A percentile compares a stretch with the other conserved stretches of the same genome.
phyloP scores from a whole-genome alignment of 35 echinoderm and acorn worm species.

The Ophioderma brevispina region DNA sequence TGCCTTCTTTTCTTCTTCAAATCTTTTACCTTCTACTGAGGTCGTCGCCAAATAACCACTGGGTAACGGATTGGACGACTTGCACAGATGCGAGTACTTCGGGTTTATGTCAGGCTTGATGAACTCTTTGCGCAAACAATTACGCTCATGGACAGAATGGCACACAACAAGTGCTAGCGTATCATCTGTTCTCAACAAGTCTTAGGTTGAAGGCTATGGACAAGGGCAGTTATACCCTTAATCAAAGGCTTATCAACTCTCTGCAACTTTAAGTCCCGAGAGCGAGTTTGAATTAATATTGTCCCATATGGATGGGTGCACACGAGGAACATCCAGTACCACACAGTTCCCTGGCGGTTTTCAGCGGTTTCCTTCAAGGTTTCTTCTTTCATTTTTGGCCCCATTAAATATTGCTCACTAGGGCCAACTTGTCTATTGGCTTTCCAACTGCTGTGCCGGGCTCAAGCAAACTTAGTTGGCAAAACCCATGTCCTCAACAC shows the following conservation, averaged over 20 bases:
- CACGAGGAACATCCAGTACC: slow-evolving; percentile 21
- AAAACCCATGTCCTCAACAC: background rate
- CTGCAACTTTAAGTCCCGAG: too few relatives aligned
- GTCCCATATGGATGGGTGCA: slow-evolving; percentile 50
- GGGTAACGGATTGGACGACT: too few relatives aligned
- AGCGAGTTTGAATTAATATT: slow-evolving; percentile 31
- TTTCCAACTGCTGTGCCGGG: background rate
- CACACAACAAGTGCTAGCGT: background rate
- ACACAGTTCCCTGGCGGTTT: slow-evolving; percentile 17
- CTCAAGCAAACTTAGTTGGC: background rate
- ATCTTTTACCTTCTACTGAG: background rate
- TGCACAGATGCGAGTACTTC: background rate
- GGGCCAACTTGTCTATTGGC: background rate
- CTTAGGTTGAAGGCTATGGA: background rate
- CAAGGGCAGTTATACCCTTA: slow-evolving; percentile 36
- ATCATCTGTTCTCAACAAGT: background rate
- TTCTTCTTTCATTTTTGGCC: too few relatives aligned
- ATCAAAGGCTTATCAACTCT: too few relatives aligned
- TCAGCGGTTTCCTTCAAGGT: background rate
- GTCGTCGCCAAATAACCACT: background rate
- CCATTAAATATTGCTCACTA: slow-evolving; percentile 6
- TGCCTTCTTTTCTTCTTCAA: background rate
- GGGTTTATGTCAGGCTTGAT: too few relatives aligned
- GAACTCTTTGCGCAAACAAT: background rate
- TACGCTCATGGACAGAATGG: background rate